Conservation (phyloP, 2,797 vertebrate species). For the Channallabes apus region DNA sequence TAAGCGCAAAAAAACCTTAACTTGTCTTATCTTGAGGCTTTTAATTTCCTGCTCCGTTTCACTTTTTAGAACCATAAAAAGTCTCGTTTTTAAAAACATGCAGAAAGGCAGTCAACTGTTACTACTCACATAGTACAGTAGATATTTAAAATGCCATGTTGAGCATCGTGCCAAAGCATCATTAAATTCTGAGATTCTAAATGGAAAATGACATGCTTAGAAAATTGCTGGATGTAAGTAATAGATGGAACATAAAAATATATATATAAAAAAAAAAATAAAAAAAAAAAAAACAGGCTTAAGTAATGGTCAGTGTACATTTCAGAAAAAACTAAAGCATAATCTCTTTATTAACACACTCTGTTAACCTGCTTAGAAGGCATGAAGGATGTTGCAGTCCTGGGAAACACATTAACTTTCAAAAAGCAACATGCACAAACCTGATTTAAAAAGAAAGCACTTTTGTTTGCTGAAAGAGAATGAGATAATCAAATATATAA, state of each 20-base stretch:
- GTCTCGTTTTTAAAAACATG: slow-evolving; percentile 67
- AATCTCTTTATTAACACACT: not conserved
- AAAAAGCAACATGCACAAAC: slow-evolving; percentile 11
- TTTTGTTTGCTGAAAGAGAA: not conserved
- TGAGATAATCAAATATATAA: not conserved
- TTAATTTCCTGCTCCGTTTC: slow-evolving; percentile 80
- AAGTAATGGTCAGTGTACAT: not conserved
- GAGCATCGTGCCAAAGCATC: slow-evolving; percentile 13
- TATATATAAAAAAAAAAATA: too few relatives aligned
- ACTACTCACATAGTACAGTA: slow-evolving; percentile 60
- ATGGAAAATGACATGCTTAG: not conserved
- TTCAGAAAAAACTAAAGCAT: not conserved
- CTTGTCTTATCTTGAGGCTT: slow-evolving; percentile 67
- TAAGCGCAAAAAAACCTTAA: slow-evolving; percentile 50
- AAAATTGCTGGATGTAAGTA: not conserved
- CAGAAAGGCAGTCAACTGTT: slow-evolving; percentile 68
- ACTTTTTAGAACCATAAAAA: slow-evolving; percentile 67
- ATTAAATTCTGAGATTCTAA: slow-evolving; percentile 32
- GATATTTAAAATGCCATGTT: slow-evolving; percentile 36
- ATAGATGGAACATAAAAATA: not conserved
- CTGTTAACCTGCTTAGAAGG: not conserved
- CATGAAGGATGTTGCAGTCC: not conserved
- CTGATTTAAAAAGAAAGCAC: not conserved
- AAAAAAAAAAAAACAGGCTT: not conserved
- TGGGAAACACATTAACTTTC: not conserved